Conservation (phyloP, 2,113 vertebrate genomes). For the Melanocharis versteri region DNA sequence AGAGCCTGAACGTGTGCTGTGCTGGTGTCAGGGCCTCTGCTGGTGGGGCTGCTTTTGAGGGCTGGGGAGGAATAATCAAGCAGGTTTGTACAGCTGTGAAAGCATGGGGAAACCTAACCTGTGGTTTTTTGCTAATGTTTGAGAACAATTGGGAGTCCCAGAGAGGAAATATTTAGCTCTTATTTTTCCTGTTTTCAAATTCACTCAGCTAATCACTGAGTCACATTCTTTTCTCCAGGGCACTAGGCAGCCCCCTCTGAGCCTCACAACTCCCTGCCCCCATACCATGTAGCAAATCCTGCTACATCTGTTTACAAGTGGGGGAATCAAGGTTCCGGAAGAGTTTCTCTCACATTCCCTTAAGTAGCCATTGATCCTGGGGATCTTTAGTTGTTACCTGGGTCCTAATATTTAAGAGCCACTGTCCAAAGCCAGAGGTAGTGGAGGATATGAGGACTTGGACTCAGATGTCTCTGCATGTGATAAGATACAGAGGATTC, state of each 20-base stretch:
- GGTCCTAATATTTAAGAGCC: neutral
- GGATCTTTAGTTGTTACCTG: neutral
- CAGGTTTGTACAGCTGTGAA: slow-evolving; percentile 32
- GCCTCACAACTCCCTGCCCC: neutral
- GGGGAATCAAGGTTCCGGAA: neutral
- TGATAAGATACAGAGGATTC: neutral
- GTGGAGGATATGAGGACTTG: neutral
- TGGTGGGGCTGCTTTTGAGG: neutral
- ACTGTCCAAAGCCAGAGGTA: neutral
- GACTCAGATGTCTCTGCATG: neutral
- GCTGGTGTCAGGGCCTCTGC: neutral
- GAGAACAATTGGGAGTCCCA: slow-evolving; percentile 2
- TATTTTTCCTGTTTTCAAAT: slow-evolving; percentile 51
- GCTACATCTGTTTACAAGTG: neutral
- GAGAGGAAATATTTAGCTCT: slow-evolving; percentile 32
- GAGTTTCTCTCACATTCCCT: neutral
- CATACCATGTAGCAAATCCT: neutral
- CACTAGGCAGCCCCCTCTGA: neutral
- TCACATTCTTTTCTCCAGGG: neutral
- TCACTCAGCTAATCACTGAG: neutral
- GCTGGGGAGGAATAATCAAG: neutral
- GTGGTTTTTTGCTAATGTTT: neutral
- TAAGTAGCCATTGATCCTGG: neutral
- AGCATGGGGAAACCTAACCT: neutral
- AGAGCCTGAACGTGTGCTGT: neutral